A percentile compares a stretch with the other conserved stretches of the same genome.
Evolutionary conservation across 2,888 invertebrate species (phyloP).

Genomic region (Coleophora flavipennella): DNA sequence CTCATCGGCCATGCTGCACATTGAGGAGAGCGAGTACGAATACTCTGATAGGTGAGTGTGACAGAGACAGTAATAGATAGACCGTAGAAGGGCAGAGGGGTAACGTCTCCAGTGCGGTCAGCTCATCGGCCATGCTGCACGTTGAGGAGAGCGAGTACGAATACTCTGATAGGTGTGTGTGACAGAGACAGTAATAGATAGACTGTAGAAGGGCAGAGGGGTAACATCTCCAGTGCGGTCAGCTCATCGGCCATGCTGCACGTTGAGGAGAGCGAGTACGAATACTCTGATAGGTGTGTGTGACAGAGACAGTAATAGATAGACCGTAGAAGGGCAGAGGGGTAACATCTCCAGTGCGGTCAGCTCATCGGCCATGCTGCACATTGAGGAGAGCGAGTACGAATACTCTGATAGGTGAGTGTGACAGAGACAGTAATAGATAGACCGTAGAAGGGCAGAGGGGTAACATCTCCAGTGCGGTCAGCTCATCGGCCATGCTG

Average conservation of each 20-base stretch:
- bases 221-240: conserved; percentile 93
- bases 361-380: conserved; percentile 86
- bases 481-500: conserved; percentile 87
- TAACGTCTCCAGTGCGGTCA: conserved; percentile 93
- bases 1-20: conserved; percentile 86
- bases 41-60: conserved; percentile 76
- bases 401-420: conserved; percentile 79
- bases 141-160: conserved; percentile 88
- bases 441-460: no score
- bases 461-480: conserved; percentile 92
- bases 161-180: conserved; percentile 76
- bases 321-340: no score
- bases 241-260: conserved; percentile 88
- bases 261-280: conserved; percentile 87
- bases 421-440: no score
- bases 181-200: no score
- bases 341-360: conserved; percentile 94
- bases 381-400: conserved; percentile 87
- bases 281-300: conserved; percentile 77
- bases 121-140: conserved; percentile 87
- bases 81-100: conserved; percentile 93
- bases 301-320: no score
- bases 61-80: no score
- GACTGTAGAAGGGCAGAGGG: no score
- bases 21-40: conserved; percentile 87